Conservation (phyloP, 2,113 vertebrate species). For the Aythya baeri region DNA sequence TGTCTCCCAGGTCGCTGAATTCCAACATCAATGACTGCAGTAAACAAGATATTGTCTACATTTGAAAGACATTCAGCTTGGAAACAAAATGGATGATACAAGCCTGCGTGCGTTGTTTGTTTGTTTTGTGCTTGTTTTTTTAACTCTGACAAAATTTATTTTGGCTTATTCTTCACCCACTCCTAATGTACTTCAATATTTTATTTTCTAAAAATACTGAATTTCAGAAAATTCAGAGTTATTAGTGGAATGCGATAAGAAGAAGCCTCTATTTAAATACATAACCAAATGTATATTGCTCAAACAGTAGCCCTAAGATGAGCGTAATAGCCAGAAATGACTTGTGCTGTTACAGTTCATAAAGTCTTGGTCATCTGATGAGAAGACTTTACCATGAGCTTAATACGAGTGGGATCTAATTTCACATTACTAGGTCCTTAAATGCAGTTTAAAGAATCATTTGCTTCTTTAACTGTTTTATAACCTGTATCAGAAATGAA, state of each 20-base stretch:
- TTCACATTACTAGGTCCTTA: background rate
- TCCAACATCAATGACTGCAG: background rate
- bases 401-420: background rate
- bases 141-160: background rate
- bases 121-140: background rate
- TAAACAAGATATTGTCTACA: background rate
- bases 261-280: background rate
- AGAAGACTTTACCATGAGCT: background rate
- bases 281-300: background rate
- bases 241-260: background rate
- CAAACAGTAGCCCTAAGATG: background rate
- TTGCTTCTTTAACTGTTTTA: background rate
- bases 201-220: background rate
- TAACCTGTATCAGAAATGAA: background rate
- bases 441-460: background rate
- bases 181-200: background rate
- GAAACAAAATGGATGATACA: background rate
- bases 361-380: background rate
- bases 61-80: background rate
- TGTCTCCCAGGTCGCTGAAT: background rate
- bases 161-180: background rate
- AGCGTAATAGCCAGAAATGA: background rate
- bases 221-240: background rate
- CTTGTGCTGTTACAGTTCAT: conserved; percentile 3
- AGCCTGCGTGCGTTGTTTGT: background rate